These are phyloP conservation scores for Amphilophus citrinellus DNA, from an alignment of 2,113 vertebrate species.

Conservation along the genomic window DNA sequence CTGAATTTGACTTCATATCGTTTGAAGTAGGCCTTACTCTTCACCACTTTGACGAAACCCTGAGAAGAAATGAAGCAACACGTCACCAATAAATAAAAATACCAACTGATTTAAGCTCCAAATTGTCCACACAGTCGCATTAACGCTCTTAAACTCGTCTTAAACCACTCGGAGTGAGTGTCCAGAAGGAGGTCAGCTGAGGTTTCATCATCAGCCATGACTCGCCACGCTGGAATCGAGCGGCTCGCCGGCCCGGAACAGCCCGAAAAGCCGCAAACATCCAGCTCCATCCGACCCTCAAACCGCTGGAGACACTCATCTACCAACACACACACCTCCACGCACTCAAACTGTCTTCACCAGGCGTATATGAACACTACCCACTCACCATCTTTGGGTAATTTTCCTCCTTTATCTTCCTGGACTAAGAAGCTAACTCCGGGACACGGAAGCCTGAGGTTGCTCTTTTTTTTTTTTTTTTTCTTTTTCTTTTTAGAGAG, in stretches of 20 bases:
- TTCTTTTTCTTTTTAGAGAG: no score
- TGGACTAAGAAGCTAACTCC: accelerated
- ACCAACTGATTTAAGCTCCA: background rate
- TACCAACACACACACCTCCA: background rate
- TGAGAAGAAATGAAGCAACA: conserved; percentile 49
- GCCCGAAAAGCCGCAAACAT: conserved; percentile 40
- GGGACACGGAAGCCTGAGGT: background rate
- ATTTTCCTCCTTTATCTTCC: background rate
- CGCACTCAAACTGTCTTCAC: accelerated
- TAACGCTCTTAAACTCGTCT: background rate
- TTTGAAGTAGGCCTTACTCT: conserved; percentile 99
- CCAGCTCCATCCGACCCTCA: conserved; percentile 53
- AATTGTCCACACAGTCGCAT: background rate
- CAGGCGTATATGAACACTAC: accelerated
- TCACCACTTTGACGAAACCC: conserved; percentile 99
- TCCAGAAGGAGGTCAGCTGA: background rate
- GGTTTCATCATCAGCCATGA: conserved; percentile 52
- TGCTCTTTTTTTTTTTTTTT: accelerated
- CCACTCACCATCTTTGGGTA: conserved; percentile 61
- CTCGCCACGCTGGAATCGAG: conserved; percentile 69
- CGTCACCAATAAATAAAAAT: background rate
- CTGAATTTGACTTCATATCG: conserved; percentile 98
- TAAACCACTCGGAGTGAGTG: background rate
- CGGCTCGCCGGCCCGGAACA: background rate
- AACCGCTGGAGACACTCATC: background rate